A percentile compares a stretch with the other conserved stretches of the same genome.
phyloP scores from a whole-genome alignment of 2,797 vertebrate genomes.

The Microcaecilia unicolor region DNA sequence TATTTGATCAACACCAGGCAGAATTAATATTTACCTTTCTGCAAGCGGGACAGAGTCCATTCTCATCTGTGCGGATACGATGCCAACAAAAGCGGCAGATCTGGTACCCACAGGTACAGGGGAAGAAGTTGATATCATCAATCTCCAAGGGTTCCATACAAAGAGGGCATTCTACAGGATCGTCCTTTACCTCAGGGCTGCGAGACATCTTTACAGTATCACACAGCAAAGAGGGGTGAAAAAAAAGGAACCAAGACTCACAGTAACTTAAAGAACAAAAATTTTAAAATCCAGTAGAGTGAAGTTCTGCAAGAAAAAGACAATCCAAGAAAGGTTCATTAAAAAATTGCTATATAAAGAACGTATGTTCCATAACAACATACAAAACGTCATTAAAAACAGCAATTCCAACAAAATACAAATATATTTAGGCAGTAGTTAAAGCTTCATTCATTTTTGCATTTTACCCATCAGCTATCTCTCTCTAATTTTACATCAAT shows the following conservation, averaged over 20 bases:
- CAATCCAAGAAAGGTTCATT: too few species aligned
- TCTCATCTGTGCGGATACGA: slow-evolving; percentile 98
- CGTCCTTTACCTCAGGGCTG: slow-evolving; percentile 96
- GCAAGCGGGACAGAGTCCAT: slow-evolving; percentile 97
- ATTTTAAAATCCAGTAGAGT: slow-evolving; percentile 39
- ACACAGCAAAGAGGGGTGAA: slow-evolving; percentile 49
- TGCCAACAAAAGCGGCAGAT: slow-evolving; percentile 99
- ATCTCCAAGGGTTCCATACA: slow-evolving; percentile 99
- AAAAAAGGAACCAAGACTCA: slow-evolving; percentile 42
- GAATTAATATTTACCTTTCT: slow-evolving; percentile 91
- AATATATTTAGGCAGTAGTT: too few species aligned
- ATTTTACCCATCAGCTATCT: too few species aligned
- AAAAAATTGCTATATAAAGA: too few species aligned
- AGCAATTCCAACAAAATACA: too few species aligned
- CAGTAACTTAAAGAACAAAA: slow-evolving; percentile 64
- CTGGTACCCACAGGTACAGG: slow-evolving; percentile 98
- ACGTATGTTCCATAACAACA: too few species aligned
- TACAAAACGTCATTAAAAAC: too few species aligned
- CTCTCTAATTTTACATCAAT: too few species aligned
- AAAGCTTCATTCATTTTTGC: too few species aligned
- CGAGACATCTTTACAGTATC: slow-evolving; percentile 81
- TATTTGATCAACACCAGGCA: too few species aligned
- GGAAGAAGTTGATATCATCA: slow-evolving; percentile 98
- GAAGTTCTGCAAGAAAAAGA: slow-evolving; percentile 37
- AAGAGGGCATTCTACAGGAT: slow-evolving; percentile 97